Evolutionary conservation across 2,113 vertebrate species (phyloP), one percentile per base, ranked within the genome.

Genomic region (Macquaria australasica): DNA sequence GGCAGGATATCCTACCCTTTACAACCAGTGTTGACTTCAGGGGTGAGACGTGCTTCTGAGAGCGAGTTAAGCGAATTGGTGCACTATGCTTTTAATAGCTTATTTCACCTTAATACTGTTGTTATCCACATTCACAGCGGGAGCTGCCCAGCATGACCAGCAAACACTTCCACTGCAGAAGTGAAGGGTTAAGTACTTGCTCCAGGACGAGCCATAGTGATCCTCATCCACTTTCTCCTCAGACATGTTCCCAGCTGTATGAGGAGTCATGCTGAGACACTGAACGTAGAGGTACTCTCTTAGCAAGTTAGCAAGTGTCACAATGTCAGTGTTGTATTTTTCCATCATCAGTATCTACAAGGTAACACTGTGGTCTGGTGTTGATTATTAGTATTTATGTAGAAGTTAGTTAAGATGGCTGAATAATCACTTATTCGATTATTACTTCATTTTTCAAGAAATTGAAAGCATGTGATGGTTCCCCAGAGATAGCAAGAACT

Each of bases 51-150:
- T 50, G 48, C 16, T 73, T 77, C 7, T 11, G 9, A 16, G 51
- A 51, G 68, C 18, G 2, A 58, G 50, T 15, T 14, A 12, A 28
- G 67, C 58, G 60, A 50, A 59, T 68, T 18, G 16, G 34, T 11
- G 28, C 43, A 41, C 59, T 75, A 50, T 45, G 34, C 34, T 23
- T 50, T 28, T 7, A 21, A 9, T 3, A 31, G 55, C 34, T 73
- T 58, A 48, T 37, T 21, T 53, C 74, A 39, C 73, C 66, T 70
- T 74, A 51, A 79, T 41, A 70, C 41, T 21, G 63, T 63, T 21
- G 63, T 63, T 31, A 59, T 74, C 28, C 76, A 78, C 31, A 0
- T 48, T 76, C 76, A 84, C 70, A 76, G 85, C 55, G n/a, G 73
- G 66, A 83, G 51, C 41, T n/a, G 63, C 50, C 50, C 51, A 63